These are phyloP conservation scores for Clarias laeviceps DNA, from an alignment of 2,797 vertebrate genomes.

Conservation along the genomic window DNA sequence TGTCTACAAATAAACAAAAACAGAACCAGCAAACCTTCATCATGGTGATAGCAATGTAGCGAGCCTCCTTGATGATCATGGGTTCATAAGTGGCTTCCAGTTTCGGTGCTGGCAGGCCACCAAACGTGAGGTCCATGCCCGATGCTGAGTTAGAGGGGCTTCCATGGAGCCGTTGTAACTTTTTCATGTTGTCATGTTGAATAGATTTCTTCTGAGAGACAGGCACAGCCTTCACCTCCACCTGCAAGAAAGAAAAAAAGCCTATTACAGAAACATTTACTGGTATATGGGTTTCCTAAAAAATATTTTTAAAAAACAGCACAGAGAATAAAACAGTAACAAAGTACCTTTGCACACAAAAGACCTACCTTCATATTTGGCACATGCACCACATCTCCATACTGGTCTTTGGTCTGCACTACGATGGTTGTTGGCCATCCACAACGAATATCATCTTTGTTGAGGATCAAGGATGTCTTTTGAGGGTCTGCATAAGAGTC, in stretches of 20 bases:
- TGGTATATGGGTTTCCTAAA: too few species aligned
- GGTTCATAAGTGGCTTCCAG: conserved; percentile 97
- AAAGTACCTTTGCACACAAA: neutral
- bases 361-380: conserved; percentile 93
- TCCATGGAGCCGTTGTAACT: conserved; percentile 87
- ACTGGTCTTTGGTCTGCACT: conserved; percentile 98
- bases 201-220: conserved; percentile 97
- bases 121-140: conserved; percentile 88
- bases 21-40: conserved; percentile 88
- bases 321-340: neutral
- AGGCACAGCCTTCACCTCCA: conserved; percentile 98
- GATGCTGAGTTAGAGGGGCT: conserved; percentile 78
- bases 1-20: neutral
- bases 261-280: too few species aligned
- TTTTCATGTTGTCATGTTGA: conserved; percentile 90
- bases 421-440: conserved; percentile 96
- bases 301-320: neutral
- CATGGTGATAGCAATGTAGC: conserved; percentile 99
- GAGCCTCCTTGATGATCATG: conserved; percentile 98
- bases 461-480: conserved; percentile 94
- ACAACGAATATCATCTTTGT: conserved; percentile 98
- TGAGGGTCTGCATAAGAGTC: conserved; percentile 98
- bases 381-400: conserved; percentile 97
- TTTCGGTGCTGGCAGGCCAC: conserved; percentile 91
- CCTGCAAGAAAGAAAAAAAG: conserved; percentile 69